Base-by-base conservation (phyloP, 1,140 invertebrate genomes). In the Vanessa atalanta region DNA sequence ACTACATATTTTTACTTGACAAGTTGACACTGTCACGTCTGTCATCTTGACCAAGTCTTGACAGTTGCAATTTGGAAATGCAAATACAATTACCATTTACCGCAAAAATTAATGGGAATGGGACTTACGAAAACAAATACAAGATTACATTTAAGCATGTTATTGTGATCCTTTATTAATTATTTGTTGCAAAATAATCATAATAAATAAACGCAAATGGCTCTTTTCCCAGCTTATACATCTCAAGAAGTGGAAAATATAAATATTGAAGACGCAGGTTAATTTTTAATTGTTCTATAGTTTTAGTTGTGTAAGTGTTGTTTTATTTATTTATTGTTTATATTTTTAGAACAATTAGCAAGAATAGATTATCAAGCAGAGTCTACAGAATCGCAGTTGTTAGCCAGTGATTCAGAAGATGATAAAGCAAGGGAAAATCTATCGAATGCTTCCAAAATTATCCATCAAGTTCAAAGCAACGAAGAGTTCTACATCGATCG, bases 401-500 rank as follows among this genome's bases (percentile, higher is more conserved):
- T 79, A 31, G 75, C 69, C 7, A 79, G 78, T 71, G 77, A 79
- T 55, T 47, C 64, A 53, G 77, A 79, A 26, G 75, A 75, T 61
- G 73, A 61, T n/a, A 53, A 53, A 51, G 13, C 47, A n/a, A 15
- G 47, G n/a, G 16, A 55, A 64, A 48, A 31, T 16, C 2, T 43
- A 13, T 16, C n/a, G 9, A 43, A 65, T 31, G 20, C 11, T 47
- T 14, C 57, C 13, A 48, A 26, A 31, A 37, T 51, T 20, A 13
- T 50, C 0, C 61, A 13, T 15, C 43, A 23, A 53, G 37, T 47
- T 4, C 15, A 64, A 43, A 55, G 47, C n/a, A 69, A 68, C 15
- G 47, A 80, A 9, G 75, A 85, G 37, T 90, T 83, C 64, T 90
- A 89, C 60, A 14, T 84, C 7, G 88, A 90, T 68, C 61, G 73